Base-by-base conservation (phyloP, 2,888 invertebrate genomes). In the Erpobdella octoculata region DNA sequence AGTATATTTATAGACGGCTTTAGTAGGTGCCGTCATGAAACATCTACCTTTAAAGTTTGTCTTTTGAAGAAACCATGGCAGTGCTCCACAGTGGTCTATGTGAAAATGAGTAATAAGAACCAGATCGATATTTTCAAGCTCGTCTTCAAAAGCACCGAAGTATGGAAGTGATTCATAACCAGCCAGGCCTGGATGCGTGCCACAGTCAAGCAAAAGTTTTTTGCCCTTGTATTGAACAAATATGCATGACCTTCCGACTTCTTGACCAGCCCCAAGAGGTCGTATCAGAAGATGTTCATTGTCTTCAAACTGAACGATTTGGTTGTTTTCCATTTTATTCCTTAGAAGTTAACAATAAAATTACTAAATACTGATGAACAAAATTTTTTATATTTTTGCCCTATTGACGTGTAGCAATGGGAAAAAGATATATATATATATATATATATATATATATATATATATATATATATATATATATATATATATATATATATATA, bases 21-120 rank as follows among this genome's bases (percentile, higher is more conserved):
- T 98, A 0, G 98, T 96, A 0, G 98, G 97, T 82, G 98, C 97
- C 0, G 98, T 98, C 98, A 98, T 98, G 82, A 96, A 97, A 82
- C 96, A 96, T 58, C 95, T 88, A 0, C 97, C 96, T 38, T 93
- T 93, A 83, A 98, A 97, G 71, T 91, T 92, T 0, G 98, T 98
- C 83, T 97, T 97, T 79, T 91, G 89, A 36, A 98, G 86, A 82
- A 98, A 95, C 94, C 96, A 98, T 0, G 98, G 98, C 72, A 98
- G 84, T 0, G 96, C 97, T 1, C 98, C 98, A 78, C 93, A 93
- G 85, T 98, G 98, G 83, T 98, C 98, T 81, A 98, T 86, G 84
- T 99, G 98, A 82, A 98, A 98, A 91, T 96, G 96, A 77, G 94
- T 94, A 78, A 96, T 91, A 8, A 98, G 87, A 4, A 83, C 85